Evolutionary conservation across 2,113 vertebrate genomes (phyloP), one percentile per base, ranked within the genome.

Genomic region (Cynoglossus semilaevis): DNA sequence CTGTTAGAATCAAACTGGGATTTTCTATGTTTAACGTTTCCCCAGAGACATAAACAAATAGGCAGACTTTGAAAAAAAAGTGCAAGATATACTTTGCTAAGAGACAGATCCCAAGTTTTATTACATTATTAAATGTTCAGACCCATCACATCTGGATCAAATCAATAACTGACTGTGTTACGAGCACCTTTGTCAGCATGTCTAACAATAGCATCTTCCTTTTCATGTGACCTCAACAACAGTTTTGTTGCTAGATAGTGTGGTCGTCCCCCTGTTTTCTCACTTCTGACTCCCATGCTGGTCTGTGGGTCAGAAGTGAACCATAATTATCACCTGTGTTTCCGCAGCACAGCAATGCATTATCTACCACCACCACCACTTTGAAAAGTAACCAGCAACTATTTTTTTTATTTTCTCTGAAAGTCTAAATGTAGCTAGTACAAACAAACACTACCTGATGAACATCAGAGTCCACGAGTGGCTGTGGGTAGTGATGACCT

Each of bases 301-400:
- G 47, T 51, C 1, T 46, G 58, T 82, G 55, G 8, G 63, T 70
- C 72, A 68, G 18, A 15, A 29, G 9, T 35, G 46, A 51, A 16
- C 49, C 13, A 15, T 29, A 6, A 22, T 53, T 9, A 29, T 29
- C n/a, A 51, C 74, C 60, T 29, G 59, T 56, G 57, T 19, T 64
- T 42, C 52, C 58, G 53, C 42, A 49, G 40, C 41, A 45, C 5
- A 22, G 49, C 29, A 54, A 7, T 9, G 34, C 40, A 11, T 60
- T 15, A 52, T 59, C 52, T 22, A 67, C 65, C 55, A 57, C n/a
- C n/a, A n/a, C n/a, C n/a, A 59, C 46, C 50, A 29, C 22, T 38
- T 37, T 67, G 48, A 65, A 22, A 47, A 29, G 15, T 19, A 70
- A 76, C 72, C 75, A 80, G 75, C 72, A 66, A n/a, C 9, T 45